Conservation (phyloP, 2,888 invertebrate species). For the Lacanobia oleracea region DNA sequence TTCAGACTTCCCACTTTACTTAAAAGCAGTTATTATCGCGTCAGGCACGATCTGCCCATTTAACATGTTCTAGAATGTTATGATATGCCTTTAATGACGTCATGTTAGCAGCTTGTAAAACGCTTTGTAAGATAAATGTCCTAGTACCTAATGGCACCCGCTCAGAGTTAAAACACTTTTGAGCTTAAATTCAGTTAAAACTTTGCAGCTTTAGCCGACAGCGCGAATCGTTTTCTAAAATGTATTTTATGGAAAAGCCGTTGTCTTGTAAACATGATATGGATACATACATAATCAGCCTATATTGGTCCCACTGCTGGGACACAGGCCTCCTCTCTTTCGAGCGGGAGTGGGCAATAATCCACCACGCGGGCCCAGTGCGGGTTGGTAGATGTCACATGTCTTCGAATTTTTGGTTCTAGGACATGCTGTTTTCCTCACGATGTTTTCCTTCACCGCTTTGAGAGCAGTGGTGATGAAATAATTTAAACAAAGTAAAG, state of each 20-base stretch:
- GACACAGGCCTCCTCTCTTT: no score
- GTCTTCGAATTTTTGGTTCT: no score
- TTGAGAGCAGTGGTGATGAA: no score
- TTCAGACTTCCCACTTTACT: not conserved
- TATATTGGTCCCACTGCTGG: no score
- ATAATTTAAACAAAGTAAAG: no score
- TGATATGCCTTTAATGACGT: slow-evolving; percentile 22
- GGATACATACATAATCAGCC: no score
- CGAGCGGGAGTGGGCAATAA: no score
- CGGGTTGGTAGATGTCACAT: no score
- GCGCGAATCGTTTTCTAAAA: not conserved
- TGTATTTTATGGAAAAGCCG: not conserved
- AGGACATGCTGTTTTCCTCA: no score
- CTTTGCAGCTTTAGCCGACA: not conserved
- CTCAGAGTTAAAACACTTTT: slow-evolving; percentile 17
- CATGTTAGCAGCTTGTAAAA: slow-evolving; percentile 21
- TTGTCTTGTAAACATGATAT: not conserved
- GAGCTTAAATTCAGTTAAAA: slow-evolving; percentile 10
- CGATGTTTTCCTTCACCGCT: no score
- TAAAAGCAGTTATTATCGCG: slow-evolving; percentile 1
- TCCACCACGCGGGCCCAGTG: no score
- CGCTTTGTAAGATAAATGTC: slow-evolving; percentile 35
- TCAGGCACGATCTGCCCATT: slow-evolving; percentile 17
- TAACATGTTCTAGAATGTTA: slow-evolving; percentile 16
- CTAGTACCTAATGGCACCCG: not conserved